Conservation (phyloP, 2,888 invertebrate species). For the Drosophila robusta region DNA sequence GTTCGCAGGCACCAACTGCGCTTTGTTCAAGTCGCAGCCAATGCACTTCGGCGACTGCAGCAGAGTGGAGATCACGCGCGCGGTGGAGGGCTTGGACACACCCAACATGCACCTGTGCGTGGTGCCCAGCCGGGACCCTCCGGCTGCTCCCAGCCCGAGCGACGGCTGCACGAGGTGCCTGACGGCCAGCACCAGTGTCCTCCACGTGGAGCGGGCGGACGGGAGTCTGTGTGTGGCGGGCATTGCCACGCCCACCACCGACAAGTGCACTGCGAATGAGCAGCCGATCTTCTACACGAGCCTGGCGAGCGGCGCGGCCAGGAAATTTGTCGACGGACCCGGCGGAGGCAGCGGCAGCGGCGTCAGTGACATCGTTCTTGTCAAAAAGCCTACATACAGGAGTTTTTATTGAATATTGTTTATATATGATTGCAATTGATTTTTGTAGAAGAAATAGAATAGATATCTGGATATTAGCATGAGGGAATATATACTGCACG, state of each 20-base stretch:
- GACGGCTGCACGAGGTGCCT: slow-evolving; percentile 32
- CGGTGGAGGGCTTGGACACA: background rate
- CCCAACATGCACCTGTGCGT: slow-evolving; percentile 28
- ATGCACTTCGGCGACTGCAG: background rate
- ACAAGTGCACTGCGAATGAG: background rate
- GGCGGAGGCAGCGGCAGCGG: no score
- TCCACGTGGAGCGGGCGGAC: slow-evolving; percentile 38
- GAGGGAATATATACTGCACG: no score
- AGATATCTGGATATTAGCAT: no score
- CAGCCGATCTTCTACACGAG: slow-evolving; percentile 10
- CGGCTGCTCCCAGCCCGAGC: rapidly evolving
- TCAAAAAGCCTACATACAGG: no score
- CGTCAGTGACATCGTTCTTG: no score
- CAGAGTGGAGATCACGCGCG: background rate
- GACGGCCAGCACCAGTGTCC: slow-evolving; percentile 40
- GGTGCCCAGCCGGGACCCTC: background rate
- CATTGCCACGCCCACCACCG: slow-evolving; percentile 49
- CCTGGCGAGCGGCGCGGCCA: background rate
- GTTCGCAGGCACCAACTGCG: slow-evolving; percentile 15
- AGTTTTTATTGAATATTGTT: no score
- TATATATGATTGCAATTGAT: no score
- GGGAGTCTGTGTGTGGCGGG: slow-evolving; percentile 39
- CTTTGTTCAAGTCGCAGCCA: background rate
- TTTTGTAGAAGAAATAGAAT: no score
- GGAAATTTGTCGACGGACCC: background rate